Percentiles rank a stretch among this genome's conserved stretches.
Evolutionary conservation across 2,888 invertebrate species (phyloP).

Genomic region (Stegophylla sp.): DNA sequence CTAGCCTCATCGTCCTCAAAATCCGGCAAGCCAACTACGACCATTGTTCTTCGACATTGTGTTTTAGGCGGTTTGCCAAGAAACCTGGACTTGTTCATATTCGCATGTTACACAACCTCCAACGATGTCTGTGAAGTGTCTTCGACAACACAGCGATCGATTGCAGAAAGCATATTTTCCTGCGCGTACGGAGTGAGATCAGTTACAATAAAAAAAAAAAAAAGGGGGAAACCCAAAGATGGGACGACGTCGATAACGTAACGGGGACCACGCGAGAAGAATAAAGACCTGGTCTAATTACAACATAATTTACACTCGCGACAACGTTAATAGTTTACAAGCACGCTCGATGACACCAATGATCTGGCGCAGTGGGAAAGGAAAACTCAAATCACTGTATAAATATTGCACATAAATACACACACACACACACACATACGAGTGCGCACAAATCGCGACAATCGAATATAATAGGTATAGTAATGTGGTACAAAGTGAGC

Average conservation of each 20-base stretch:
- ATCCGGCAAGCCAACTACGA: conserved; percentile 42
- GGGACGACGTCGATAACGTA: no score
- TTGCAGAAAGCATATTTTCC: background rate
- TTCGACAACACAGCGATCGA: background rate
- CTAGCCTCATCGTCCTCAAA: conserved; percentile 37
- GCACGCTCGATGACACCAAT: background rate
- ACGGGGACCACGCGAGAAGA: no score
- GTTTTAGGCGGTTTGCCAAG: conserved; percentile 46
- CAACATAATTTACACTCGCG: background rate
- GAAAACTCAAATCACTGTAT: background rate
- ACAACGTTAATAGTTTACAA: no score
- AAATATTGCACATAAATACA: background rate
- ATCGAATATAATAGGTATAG: background rate
- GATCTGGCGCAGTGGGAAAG: no score
- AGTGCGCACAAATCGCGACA: background rate
- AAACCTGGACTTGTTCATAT: conserved; percentile 40
- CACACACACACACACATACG: background rate
- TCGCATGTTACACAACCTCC: background rate
- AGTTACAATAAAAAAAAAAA: no score
- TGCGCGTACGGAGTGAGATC: background rate
- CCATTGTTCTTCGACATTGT: conserved; percentile 6
- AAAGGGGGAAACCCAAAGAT: no score
- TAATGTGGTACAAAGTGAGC: conserved; percentile 10
- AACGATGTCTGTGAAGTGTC: background rate
- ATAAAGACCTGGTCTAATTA: no score